These are phyloP conservation scores for Ectropis grisescens DNA, from an alignment of 1,140 invertebrate species.

Conservation along the genomic window DNA sequence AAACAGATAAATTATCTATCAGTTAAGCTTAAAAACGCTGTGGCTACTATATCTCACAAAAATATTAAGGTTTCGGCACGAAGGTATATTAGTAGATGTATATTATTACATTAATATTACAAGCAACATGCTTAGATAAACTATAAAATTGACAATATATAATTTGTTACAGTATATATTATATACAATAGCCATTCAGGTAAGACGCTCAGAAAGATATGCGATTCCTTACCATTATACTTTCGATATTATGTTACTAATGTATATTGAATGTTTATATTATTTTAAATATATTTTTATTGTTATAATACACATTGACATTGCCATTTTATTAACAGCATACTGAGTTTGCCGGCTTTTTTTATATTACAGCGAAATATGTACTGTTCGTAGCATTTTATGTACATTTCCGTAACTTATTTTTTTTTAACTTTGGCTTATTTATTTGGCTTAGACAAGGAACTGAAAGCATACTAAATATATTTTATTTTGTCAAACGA, in stretches of 20 bases:
- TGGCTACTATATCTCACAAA: slow-evolving; percentile 28
- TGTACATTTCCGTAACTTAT: slow-evolving; percentile 9
- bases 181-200: no score
- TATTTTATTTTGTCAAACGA: no score
- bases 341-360: slow-evolving; percentile 32
- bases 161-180: no score
- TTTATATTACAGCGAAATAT: slow-evolving; percentile 16
- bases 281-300: no score
- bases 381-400: slow-evolving; percentile 14
- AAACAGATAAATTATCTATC: slow-evolving; percentile 35
- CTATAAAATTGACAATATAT: no score
- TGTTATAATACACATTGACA: no score
- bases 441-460: slow-evolving; percentile 47
- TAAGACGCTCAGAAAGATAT: slow-evolving; percentile 13
- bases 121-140: no score
- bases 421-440: slow-evolving; percentile 44
- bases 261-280: no score
- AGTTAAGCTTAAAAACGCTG: slow-evolving; percentile 36
- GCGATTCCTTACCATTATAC: slow-evolving; percentile 13
- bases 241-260: no score
- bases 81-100: slow-evolving; percentile 36
- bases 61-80: slow-evolving; percentile 35
- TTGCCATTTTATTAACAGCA: slow-evolving; percentile 10
- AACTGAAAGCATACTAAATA: slow-evolving; percentile 11
- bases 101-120: no score